Conservation (phyloP, 2,797 vertebrate genomes). For the Melanotaenia parkinsoni region DNA sequence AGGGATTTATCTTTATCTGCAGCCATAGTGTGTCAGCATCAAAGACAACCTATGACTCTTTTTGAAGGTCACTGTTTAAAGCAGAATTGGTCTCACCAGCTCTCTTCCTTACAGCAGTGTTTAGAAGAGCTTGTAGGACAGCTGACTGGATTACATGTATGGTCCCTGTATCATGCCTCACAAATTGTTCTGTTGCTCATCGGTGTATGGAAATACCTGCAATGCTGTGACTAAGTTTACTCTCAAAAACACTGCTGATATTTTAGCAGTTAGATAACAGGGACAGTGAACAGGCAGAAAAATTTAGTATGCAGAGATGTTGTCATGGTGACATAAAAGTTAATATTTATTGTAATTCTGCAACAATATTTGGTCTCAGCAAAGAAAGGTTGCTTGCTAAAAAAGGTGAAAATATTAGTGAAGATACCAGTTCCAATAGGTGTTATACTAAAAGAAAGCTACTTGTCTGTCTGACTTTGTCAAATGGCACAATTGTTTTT, state of each 20-base stretch:
- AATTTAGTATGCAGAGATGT: conserved; percentile 43
- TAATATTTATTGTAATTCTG: conserved; percentile 38
- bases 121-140: conserved; percentile 26
- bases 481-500: too few relatives aligned
- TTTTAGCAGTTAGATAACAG: conserved; percentile 39
- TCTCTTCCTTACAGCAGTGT: conserved; percentile 36
- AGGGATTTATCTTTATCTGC: conserved; percentile 51
- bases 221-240: conserved; percentile 12
- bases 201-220: conserved; percentile 9
- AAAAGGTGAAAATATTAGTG: too few relatives aligned
- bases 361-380: conserved; percentile 26
- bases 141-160: conserved; percentile 23
- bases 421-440: too few relatives aligned
- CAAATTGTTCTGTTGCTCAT: conserved; percentile 21
- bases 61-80: conserved; percentile 56
- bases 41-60: conserved; percentile 47
- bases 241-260: conserved; percentile 25
- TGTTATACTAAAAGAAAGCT: too few relatives aligned
- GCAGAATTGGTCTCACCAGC: conserved; percentile 22
- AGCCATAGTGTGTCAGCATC: conserved; percentile 39
- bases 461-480: too few relatives aligned
- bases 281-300: conserved; percentile 20
- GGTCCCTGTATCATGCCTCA: conserved; percentile 16
- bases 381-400: too few relatives aligned
- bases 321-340: conserved; percentile 54